Percentiles rank a stretch among this genome's conserved stretches.
Conservation (phyloP, 1,140 invertebrate genomes). For the Drosophila melanica region DNA sequence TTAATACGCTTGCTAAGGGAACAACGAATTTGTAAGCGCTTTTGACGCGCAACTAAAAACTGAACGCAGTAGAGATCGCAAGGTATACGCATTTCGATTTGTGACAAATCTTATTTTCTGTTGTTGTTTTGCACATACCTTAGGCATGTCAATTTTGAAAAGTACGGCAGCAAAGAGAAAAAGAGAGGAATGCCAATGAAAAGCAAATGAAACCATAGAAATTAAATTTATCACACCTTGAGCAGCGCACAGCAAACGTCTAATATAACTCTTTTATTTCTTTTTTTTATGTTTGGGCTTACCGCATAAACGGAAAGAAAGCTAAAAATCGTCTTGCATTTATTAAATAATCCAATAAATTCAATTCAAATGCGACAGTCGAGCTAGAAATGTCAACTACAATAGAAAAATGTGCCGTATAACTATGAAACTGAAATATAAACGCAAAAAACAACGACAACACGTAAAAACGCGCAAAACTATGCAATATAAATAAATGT, state of each 20-base stretch:
- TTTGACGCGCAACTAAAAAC: neutral
- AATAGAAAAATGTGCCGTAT: slow-evolving; percentile 60
- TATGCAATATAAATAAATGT: slow-evolving; percentile 37
- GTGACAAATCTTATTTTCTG: slow-evolving; percentile 3
- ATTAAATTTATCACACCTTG: slow-evolving; percentile 80
- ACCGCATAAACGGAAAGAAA: slow-evolving; percentile 30
- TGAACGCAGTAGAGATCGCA: neutral
- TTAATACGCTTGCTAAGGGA: neutral
- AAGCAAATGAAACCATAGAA: slow-evolving; percentile 81
- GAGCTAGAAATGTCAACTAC: slow-evolving; percentile 50
- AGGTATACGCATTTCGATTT: slow-evolving; percentile 26
- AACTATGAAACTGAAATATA: slow-evolving; percentile 53
- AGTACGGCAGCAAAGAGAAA: slow-evolving; percentile 54
- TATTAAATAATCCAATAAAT: slow-evolving; percentile 64
- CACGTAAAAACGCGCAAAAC: slow-evolving; percentile 48
- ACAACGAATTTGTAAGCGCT: neutral
- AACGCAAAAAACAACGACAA: slow-evolving; percentile 51
- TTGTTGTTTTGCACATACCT: slow-evolving; percentile 42
- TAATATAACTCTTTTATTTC: slow-evolving; percentile 69
- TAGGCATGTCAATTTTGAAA: slow-evolving; percentile 64
- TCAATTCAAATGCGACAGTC: slow-evolving; percentile 20
- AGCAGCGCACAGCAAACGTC: slow-evolving; percentile 65
- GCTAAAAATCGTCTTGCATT: slow-evolving; percentile 34
- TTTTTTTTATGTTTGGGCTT: slow-evolving; percentile 54
- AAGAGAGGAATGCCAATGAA: slow-evolving; percentile 65